Evolutionary conservation across 1,140 invertebrate genomes (phyloP).

Genomic region (Archivesica marissinica): DNA sequence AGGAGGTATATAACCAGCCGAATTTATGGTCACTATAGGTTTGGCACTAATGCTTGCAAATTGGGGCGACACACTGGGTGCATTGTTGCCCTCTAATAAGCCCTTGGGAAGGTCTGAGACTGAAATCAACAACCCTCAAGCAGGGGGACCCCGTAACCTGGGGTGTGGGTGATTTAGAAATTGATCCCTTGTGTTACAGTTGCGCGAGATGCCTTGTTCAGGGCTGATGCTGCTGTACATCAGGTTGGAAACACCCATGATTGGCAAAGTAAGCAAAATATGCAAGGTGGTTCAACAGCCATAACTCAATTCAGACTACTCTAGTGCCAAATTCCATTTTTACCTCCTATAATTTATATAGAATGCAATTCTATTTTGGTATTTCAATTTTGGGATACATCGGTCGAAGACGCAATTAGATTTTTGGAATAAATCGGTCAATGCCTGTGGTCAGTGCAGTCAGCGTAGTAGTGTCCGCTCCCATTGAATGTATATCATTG

Average conservation of each 20-base stretch:
- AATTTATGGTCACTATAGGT: neutral
- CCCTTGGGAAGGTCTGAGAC: slow-evolving; percentile 45
- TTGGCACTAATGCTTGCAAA: slow-evolving; percentile 40
- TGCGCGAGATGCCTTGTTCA: neutral
- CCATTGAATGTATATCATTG: too few relatives aligned
- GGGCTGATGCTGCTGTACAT: slow-evolving; percentile 19
- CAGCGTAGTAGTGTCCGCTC: too few relatives aligned
- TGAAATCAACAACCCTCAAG: slow-evolving; percentile 7
- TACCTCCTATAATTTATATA: too few relatives aligned
- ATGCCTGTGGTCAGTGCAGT: too few relatives aligned
- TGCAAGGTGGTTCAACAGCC: slow-evolving; percentile 34
- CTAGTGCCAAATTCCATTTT: slow-evolving; percentile 19
- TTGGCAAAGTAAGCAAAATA: slow-evolving; percentile 15
- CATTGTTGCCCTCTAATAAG: neutral
- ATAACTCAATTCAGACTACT: slow-evolving; percentile 50
- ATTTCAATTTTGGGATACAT: too few relatives aligned
- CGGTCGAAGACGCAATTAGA: too few relatives aligned
- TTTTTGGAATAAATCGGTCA: too few relatives aligned
- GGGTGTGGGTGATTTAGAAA: slow-evolving; percentile 42
- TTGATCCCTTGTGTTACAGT: neutral
- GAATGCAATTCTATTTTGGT: too few relatives aligned
- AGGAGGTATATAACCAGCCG: neutral
- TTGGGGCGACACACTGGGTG: slow-evolving; percentile 13
- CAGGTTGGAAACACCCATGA: slow-evolving; percentile 44
- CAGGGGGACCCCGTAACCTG: slow-evolving; percentile 23